These are phyloP conservation scores for Nanger granti DNA, from an alignment of 2,113 vertebrate genomes.

Conservation along the genomic window DNA sequence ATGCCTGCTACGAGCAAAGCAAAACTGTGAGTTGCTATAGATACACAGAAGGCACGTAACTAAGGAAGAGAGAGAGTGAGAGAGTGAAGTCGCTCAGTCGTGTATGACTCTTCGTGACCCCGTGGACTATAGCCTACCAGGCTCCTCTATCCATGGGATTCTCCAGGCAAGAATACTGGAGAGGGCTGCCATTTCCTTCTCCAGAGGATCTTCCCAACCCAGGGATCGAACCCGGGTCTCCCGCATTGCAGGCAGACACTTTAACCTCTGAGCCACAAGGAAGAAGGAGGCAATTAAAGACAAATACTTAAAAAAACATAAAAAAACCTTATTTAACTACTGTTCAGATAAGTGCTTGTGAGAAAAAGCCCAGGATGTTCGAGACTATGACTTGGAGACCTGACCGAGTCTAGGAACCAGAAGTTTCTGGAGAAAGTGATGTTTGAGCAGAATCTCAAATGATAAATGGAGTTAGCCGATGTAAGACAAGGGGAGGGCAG, in stretches of 20 bases:
- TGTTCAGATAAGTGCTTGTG: neutral
- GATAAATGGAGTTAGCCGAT: neutral
- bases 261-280: neutral
- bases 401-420: neutral
- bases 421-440: neutral
- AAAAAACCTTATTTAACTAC: neutral
- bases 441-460: neutral
- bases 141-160: too few species aligned
- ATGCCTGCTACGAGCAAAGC: neutral
- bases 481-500: neutral
- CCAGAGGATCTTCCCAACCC: too few species aligned
- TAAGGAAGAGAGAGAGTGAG: neutral
- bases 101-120: too few species aligned
- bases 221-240: too few species aligned
- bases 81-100: too few species aligned
- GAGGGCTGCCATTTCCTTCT: too few species aligned
- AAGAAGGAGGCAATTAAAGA: neutral
- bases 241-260: too few species aligned
- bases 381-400: neutral
- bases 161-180: too few species aligned
- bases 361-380: neutral
- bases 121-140: too few species aligned
- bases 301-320: neutral
- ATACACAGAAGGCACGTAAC: neutral
- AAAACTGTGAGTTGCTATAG: neutral